These are phyloP conservation scores for Oedothorax gibbosus DNA, from an alignment of 1,140 invertebrate species.

Conservation along the genomic window DNA sequence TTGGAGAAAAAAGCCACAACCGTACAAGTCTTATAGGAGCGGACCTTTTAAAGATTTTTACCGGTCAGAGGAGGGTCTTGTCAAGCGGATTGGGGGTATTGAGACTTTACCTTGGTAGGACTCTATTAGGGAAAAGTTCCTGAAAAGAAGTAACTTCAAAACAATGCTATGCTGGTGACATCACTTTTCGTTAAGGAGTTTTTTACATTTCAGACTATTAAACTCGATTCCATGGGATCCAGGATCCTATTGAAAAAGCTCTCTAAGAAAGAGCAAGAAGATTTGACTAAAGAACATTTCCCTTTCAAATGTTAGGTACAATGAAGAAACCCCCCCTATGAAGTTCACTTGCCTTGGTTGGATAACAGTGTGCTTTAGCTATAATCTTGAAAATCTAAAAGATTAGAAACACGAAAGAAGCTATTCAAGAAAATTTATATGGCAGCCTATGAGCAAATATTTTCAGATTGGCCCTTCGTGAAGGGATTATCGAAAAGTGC, in stretches of 20 bases:
- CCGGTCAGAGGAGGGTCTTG: slow-evolving; percentile 63
- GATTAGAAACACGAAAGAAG: neutral
- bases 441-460: neutral
- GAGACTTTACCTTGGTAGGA: slow-evolving; percentile 66
- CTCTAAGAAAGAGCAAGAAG: slow-evolving; percentile 16
- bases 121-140: slow-evolving; percentile 65
- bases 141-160: neutral
- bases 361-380: neutral
- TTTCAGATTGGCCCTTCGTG: neutral
- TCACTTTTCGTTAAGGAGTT: slow-evolving; percentile 1
- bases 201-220: slow-evolving; percentile 13
- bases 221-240: slow-evolving; percentile 6
- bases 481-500: slow-evolving; percentile 6
- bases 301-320: neutral
- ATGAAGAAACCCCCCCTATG: slow-evolving; percentile 2
- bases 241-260: slow-evolving; percentile 4
- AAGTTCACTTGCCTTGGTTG: neutral
- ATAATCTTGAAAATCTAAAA: neutral
- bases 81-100: slow-evolving; percentile 64
- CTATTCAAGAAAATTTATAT: neutral
- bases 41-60: slow-evolving; percentile 63
- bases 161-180: neutral
- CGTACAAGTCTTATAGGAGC: neutral
- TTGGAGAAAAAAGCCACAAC: neutral
- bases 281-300: neutral